Evolutionary conservation across 2,888 invertebrate species (phyloP).

Genomic region (Xestia ashworthii): DNA sequence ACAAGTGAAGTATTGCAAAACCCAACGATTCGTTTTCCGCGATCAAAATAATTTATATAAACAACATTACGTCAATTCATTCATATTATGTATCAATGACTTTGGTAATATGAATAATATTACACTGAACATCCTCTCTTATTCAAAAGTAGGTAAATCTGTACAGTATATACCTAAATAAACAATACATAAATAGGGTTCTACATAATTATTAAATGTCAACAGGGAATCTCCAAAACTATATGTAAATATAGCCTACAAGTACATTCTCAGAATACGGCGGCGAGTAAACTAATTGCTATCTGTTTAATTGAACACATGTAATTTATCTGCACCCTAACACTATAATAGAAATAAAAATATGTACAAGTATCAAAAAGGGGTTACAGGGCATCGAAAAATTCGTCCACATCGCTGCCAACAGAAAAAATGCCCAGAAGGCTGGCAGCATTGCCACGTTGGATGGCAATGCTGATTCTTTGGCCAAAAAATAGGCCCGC

Average conservation of each 20-base stretch:
- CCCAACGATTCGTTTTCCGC: constrained; percentile 33
- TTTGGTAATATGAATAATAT: constrained; percentile 14
- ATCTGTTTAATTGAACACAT: too few species aligned
- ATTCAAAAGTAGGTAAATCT: background rate
- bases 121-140: background rate
- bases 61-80: constrained; percentile 34
- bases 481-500: too few species aligned
- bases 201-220: background rate
- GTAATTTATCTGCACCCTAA: too few species aligned
- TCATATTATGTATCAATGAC: constrained; percentile 20
- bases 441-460: too few species aligned
- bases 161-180: background rate
- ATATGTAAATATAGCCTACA: background rate
- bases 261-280: too few species aligned
- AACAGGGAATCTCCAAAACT: constrained; percentile 1
- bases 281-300: too few species aligned
- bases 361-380: too few species aligned
- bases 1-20: constrained; percentile 23
- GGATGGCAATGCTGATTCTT: too few species aligned
- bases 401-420: too few species aligned
- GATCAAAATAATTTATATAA: constrained; percentile 12
- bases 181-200: background rate
- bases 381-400: too few species aligned
- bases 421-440: too few species aligned
- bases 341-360: too few species aligned